These are phyloP conservation scores for Spheniscus humboldti DNA, from an alignment of 2,797 vertebrate genomes.

Conservation along the genomic window DNA sequence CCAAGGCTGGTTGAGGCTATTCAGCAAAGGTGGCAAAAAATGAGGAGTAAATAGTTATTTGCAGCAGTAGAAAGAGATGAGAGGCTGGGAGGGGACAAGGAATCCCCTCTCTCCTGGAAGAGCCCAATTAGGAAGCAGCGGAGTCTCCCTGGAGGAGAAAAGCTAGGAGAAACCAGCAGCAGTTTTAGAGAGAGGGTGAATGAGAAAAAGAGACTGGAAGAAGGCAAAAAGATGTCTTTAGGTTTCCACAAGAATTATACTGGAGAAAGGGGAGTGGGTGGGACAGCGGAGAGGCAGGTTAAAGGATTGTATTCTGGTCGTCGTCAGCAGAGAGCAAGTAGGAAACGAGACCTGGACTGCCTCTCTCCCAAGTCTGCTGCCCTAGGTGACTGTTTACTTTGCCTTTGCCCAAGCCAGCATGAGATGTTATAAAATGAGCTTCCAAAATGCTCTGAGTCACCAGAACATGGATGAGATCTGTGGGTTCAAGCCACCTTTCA, in stretches of 20 bases:
- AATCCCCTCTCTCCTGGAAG: background rate
- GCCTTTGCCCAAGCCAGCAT: conserved; percentile 32
- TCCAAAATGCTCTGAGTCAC: conserved; percentile 45
- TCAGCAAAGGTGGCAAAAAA: background rate
- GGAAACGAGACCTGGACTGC: background rate
- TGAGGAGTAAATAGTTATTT: background rate
- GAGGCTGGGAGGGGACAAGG: background rate
- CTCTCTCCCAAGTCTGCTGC: background rate
- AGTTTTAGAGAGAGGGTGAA: background rate
- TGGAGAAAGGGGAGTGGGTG: background rate
- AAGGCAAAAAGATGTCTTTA: background rate
- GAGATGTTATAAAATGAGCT: conserved; percentile 45
- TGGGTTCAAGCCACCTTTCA: conserved; percentile 53
- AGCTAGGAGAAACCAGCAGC: background rate
- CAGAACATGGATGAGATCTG: conserved; percentile 30
- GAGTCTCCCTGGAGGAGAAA: background rate
- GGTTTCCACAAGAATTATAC: background rate
- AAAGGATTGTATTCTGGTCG: background rate
- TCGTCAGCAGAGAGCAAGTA: background rate
- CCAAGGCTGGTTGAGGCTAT: background rate
- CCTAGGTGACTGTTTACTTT: conserved; percentile 21
- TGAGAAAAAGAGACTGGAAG: background rate
- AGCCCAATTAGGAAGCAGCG: background rate
- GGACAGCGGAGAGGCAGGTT: background rate
- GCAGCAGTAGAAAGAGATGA: background rate